Conservation (phyloP, 2,113 vertebrate species). For the Tetrax tetrax region DNA sequence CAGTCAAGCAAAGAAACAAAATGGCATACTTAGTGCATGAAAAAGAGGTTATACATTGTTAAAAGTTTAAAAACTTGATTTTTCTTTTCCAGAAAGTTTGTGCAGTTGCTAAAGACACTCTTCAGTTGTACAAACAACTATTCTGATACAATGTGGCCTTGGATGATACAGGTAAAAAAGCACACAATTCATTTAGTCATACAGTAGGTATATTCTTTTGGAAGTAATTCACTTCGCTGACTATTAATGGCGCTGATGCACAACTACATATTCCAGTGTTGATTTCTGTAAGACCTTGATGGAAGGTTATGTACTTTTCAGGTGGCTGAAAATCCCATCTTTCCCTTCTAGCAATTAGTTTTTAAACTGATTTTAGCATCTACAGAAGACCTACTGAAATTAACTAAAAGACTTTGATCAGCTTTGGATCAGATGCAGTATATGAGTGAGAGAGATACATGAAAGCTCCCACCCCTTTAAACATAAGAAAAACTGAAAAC, state of each 20-base stretch:
- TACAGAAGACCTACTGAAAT: background rate
- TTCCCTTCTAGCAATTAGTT: background rate
- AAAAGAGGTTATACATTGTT: background rate
- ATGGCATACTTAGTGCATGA: background rate
- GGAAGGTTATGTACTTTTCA: background rate
- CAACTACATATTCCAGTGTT: background rate
- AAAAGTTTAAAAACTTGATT: background rate
- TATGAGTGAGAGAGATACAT: background rate
- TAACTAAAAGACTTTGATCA: background rate
- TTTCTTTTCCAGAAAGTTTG: background rate
- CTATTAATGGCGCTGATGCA: background rate
- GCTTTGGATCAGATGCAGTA: background rate
- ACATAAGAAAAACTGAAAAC: conserved; percentile 7
- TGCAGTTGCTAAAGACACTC: background rate
- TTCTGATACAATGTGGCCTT: background rate
- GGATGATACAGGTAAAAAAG: background rate
- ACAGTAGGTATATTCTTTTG: background rate
- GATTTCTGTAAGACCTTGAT: background rate
- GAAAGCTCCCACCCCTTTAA: conserved; percentile 28
- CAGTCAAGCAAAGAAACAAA: conserved; percentile 5
- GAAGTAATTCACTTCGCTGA: background rate
- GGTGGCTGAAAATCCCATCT: background rate
- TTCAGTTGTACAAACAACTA: background rate
- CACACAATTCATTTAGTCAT: background rate
- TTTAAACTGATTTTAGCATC: background rate